Evolutionary conservation across 2,888 invertebrate genomes (phyloP).

Genomic region (Alviniconcha strummeri): DNA sequence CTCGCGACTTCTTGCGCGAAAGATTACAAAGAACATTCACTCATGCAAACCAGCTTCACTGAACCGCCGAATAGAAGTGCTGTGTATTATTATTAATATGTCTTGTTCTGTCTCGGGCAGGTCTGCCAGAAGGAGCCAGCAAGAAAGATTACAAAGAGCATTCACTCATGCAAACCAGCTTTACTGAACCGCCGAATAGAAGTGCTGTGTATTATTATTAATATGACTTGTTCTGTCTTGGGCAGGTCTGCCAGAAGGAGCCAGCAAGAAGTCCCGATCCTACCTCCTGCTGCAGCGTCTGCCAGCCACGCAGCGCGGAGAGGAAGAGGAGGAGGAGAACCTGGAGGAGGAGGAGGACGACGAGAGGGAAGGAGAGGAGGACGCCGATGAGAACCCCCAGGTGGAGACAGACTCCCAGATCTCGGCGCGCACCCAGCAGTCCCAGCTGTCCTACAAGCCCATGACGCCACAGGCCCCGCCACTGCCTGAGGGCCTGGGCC

Average conservation of each 20-base stretch:
- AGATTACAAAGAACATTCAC: no score
- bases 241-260: no score
- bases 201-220: no score
- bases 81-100: no score
- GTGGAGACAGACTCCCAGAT: slow-evolving; percentile 33
- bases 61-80: no score
- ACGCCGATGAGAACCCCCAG: slow-evolving; percentile 20
- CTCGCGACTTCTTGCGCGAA: no score
- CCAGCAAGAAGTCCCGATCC: slow-evolving; percentile 66
- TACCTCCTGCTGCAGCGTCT: slow-evolving; percentile 60
- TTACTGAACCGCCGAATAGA: no score
- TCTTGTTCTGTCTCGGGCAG: slow-evolving; percentile 39
- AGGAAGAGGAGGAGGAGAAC: slow-evolving; percentile 52
- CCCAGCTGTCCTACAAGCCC: slow-evolving; percentile 69
- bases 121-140: slow-evolving; percentile 62
- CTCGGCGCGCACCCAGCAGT: slow-evolving; percentile 43
- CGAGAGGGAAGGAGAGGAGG: slow-evolving; percentile 44
- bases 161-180: no score
- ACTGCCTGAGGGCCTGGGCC: slow-evolving; percentile 62
- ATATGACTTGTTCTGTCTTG: no score
- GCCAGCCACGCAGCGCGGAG: slow-evolving; percentile 46
- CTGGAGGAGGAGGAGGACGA: slow-evolving; percentile 46
- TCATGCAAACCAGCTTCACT: no score
- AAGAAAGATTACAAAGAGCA: no score
- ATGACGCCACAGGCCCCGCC: slow-evolving; percentile 70